Evolutionary conservation across 2,797 vertebrate species (phyloP).

Genomic region (Salarias fasciatus): DNA sequence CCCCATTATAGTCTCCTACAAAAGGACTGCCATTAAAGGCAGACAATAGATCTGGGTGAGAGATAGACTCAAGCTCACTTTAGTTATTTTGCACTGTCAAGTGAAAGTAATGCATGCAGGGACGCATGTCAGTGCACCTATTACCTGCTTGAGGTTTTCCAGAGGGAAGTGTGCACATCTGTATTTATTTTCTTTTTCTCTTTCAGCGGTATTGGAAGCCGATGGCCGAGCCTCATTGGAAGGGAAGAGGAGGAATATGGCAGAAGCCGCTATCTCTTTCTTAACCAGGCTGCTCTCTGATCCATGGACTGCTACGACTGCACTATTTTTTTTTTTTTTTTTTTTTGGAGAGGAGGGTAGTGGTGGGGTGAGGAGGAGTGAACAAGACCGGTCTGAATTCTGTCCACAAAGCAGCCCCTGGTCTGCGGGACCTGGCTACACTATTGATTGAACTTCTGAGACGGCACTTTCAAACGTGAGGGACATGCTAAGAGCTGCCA

Average conservation of each 20-base stretch:
- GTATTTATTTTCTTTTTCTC: too few species aligned
- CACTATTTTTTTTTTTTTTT: slow-evolving; percentile 53
- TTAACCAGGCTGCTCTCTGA: slow-evolving; percentile 59
- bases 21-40: slow-evolving; percentile 34
- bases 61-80: slow-evolving; percentile 38
- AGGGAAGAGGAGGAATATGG: slow-evolving; percentile 19
- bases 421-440: slow-evolving; percentile 60
- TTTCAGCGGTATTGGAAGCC: neutral
- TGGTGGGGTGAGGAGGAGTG: slow-evolving; percentile 7
- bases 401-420: slow-evolving; percentile 65
- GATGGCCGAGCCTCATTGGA: slow-evolving; percentile 12
- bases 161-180: too few species aligned
- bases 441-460: slow-evolving; percentile 73
- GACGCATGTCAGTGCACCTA: neutral
- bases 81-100: slow-evolving; percentile 9
- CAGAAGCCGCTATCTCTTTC: slow-evolving; percentile 29
- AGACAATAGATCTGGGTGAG: slow-evolving; percentile 24
- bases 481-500: slow-evolving; percentile 60
- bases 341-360: slow-evolving; percentile 10
- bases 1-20: slow-evolving; percentile 36
- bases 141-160: neutral
- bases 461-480: slow-evolving; percentile 65
- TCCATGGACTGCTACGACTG: slow-evolving; percentile 55
- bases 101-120: neutral
- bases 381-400: slow-evolving; percentile 58